phyloP scores from a whole-genome alignment of 2,797 vertebrate genomes.

The Phoxinus dragarum region DNA sequence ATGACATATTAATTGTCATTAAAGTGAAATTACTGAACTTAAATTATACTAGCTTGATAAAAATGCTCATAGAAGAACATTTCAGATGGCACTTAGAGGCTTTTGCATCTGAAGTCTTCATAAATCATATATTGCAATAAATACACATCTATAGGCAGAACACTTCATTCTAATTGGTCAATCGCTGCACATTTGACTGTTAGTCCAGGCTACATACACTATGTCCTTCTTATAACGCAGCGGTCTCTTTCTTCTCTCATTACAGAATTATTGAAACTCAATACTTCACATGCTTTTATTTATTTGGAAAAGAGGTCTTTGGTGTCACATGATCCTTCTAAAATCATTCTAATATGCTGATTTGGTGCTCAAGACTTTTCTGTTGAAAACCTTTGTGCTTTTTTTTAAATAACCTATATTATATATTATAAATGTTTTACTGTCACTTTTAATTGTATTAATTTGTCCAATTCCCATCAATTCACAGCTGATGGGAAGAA shows the following conservation, averaged over 20 bases:
- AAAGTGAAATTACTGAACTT: too few species aligned
- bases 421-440: too few species aligned
- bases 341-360: background rate
- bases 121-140: background rate
- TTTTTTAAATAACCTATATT: too few species aligned
- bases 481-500: background rate
- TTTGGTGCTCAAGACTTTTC: background rate
- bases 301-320: background rate
- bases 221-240: background rate
- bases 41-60: too few species aligned
- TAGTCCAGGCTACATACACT: background rate
- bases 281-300: background rate
- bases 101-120: too few species aligned
- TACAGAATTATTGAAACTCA: background rate
- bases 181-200: background rate
- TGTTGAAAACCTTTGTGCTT: background rate
- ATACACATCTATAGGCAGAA: background rate
- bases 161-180: background rate
- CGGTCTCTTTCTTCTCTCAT: background rate
- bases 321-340: background rate
- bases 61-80: too few species aligned
- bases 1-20: too few species aligned
- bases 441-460: too few species aligned
- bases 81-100: too few species aligned
- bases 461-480: too few species aligned